phyloP scores from a whole-genome alignment of 1,140 invertebrate species.

The Chelonus insularis region DNA sequence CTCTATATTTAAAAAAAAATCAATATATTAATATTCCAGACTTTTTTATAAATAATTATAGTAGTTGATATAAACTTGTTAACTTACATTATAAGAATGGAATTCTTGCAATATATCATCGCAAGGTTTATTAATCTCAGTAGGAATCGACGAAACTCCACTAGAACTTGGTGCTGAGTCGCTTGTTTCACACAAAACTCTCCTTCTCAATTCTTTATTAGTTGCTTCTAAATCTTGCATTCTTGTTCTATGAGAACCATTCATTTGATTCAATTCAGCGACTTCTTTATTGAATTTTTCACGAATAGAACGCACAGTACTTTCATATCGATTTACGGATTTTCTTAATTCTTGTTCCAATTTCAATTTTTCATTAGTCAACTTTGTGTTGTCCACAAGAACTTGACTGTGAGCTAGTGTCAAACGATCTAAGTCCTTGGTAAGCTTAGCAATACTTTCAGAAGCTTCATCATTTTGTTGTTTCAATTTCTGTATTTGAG shows the following conservation, averaged over 20 bases:
- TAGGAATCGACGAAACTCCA: conserved; percentile 52
- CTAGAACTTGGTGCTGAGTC: conserved; percentile 55
- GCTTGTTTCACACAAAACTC: conserved; percentile 50
- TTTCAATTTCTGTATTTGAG: conserved; percentile 51
- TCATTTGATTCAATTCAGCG: conserved; percentile 52
- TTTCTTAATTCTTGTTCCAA: conserved; percentile 59
- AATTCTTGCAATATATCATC: conserved; percentile 49
- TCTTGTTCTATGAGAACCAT: conserved; percentile 48
- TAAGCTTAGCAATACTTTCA: conserved; percentile 43
- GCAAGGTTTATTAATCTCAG: conserved; percentile 43
- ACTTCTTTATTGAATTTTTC: conserved; percentile 55
- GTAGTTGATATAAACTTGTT: too few relatives aligned
- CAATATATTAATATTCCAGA: neutral
- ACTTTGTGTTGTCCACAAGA: conserved; percentile 66
- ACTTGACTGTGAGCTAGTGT: conserved; percentile 64
- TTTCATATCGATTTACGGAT: conserved; percentile 46
- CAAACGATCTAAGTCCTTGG: conserved; percentile 56
- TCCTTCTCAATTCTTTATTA: conserved; percentile 53
- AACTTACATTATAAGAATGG: conserved; percentile 47
- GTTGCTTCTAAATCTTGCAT: conserved; percentile 50
- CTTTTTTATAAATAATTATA: neutral
- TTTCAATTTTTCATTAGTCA: conserved; percentile 65
- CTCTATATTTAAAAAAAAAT: conserved; percentile 32
- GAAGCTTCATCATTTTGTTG: conserved; percentile 51
- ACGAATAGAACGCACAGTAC: conserved; percentile 41